Base-by-base conservation (phyloP, 2,888 invertebrate genomes). In the Antheraea assamensis region DNA sequence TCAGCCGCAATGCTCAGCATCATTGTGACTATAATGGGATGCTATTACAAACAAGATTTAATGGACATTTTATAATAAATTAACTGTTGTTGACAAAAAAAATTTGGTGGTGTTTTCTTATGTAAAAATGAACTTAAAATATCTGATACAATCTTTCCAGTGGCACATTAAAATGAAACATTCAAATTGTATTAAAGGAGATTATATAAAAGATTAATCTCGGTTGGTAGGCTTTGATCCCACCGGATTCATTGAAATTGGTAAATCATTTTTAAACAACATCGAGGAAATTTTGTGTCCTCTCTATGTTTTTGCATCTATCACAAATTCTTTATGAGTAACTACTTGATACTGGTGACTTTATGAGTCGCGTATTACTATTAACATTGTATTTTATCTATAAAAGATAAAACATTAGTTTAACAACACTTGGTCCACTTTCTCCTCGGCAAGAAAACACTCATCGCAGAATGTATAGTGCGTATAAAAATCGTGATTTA, bases 1-100 rank as follows among this genome's bases (percentile, higher is more conserved):
- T 96, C 96, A 73, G 96, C 96, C 70, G 96, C 96, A 77, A 95
- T 97, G 55, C 95, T 97, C 78, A 97, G 97, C 90, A 95, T 96
- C 78, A 94, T 97, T 77, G 95, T 97, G 71, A 95, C 96, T 0
- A 82, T 96, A 7, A 94, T 94, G 88, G 95, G 95, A 73, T 94
- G 94, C 92, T 94, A 93, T 92, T 93, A 85, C 74, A 74, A 74
- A 71, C 74, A 74, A 55, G 74, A 74, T 35, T 71, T 74, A 13
- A 70, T 64, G 19, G 74, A 72, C 42, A 55, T 74, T 49, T 74
- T 75, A 75, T 75, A 73, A 73, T 73, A 75, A 68, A 61, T 71
- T 66, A 17, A 71, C 27, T 13, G 52, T 24, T 15, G 64, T 24
- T 15, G 64, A 66, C 31, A 19, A 66, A 30, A n/a, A 4, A 58